A percentile compares a stretch with the other conserved stretches of the same genome.
These are phyloP conservation scores for Pelusios castaneus DNA, from an alignment of 2,113 vertebrate species.

Conservation along the genomic window DNA sequence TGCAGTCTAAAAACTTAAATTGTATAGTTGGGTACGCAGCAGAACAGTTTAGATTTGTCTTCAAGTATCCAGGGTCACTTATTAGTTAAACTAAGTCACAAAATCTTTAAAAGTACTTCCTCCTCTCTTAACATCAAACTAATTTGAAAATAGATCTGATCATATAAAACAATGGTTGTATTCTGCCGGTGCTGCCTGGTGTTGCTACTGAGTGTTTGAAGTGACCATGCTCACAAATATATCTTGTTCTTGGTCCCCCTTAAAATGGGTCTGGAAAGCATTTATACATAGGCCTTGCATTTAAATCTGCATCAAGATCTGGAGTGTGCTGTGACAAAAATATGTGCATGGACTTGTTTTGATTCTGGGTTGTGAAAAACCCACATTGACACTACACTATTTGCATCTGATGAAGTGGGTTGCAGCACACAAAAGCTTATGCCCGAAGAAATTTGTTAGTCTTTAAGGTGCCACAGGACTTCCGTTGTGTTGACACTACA, in stretches of 20 bases:
- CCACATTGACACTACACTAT: background rate
- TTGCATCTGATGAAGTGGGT: too few species aligned
- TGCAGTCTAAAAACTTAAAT: background rate
- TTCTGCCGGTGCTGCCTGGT: background rate
- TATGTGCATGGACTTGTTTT: background rate
- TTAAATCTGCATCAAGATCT: background rate
- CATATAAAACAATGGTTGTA: background rate
- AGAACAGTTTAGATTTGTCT: background rate
- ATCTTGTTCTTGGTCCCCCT: background rate
- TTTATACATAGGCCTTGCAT: background rate
- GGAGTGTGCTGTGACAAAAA: background rate
- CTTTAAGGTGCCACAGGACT: too few species aligned
- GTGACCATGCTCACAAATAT: background rate
- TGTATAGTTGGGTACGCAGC: background rate
- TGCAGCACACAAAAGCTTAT: too few species aligned
- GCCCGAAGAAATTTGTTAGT: too few species aligned
- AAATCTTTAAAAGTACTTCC: background rate
- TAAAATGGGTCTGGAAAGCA: background rate
- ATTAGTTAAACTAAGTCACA: background rate
- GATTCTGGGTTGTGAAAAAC: background rate
- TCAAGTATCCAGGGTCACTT: background rate
- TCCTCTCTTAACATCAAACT: background rate
- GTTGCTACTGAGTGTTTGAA: background rate
- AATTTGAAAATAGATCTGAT: background rate
- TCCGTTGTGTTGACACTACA: too few species aligned